Evolutionary conservation across 1,140 invertebrate species (phyloP).

Genomic region (Charaxes varanes): DNA sequence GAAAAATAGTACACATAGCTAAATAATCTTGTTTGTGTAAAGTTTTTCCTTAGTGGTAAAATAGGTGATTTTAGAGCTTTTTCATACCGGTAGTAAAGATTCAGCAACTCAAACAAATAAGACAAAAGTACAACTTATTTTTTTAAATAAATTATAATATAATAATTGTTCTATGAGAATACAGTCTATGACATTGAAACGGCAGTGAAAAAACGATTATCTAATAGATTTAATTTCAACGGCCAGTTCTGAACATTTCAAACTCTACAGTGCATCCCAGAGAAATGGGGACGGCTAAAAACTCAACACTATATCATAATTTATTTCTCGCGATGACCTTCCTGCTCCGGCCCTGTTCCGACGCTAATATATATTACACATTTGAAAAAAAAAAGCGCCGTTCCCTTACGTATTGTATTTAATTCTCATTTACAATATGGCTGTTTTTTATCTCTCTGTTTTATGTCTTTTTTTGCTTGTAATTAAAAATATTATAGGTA

Average conservation of each 20-base stretch:
- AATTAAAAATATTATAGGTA: slow-evolving; percentile 73
- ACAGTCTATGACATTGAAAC: no score
- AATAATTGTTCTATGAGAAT: no score
- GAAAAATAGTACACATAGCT: slow-evolving; percentile 7
- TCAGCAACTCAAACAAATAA: no score
- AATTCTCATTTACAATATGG: slow-evolving; percentile 64
- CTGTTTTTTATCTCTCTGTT: slow-evolving; percentile 58
- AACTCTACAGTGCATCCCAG: slow-evolving; percentile 32
- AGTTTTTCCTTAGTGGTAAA: no score
- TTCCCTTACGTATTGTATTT: slow-evolving; percentile 32
- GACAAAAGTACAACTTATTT: no score
- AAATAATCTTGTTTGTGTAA: no score
- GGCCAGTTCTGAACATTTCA: slow-evolving; percentile 22
- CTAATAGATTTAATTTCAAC: no score
- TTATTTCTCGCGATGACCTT: slow-evolving; percentile 67
- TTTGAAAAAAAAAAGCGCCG: slow-evolving; percentile 45
- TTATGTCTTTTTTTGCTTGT: slow-evolving; percentile 62
- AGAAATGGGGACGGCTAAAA: slow-evolving; percentile 42
- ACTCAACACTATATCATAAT: slow-evolving; percentile 65
- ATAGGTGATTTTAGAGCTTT: no score
- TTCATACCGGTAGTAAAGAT: no score
- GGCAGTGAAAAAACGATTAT: no score
- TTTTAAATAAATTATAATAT: no score
- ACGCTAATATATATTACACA: slow-evolving; percentile 49
- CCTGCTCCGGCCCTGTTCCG: slow-evolving; percentile 45